Base-by-base conservation (phyloP, 2,888 invertebrate species). In the Leptopilina syphax region DNA sequence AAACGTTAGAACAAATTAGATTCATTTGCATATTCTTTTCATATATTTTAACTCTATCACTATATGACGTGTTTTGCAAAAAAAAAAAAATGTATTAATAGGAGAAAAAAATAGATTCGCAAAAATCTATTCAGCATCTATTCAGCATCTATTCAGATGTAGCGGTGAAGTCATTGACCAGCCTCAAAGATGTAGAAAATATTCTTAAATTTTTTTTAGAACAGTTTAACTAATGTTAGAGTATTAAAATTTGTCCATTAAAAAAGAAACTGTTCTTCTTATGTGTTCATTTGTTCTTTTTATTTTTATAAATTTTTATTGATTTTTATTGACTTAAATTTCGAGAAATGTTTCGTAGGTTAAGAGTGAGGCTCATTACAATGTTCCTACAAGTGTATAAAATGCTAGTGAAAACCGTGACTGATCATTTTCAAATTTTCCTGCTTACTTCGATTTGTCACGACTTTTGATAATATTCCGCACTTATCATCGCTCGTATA, bases 1-100 rank as follows among this genome's bases (percentile, higher is more conserved):
- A 34, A 63, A 24, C 63, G 57, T 57, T 57, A 27, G 9, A 57
- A 68, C 13, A 34, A 57, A 57, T 41, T 73, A 63, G 24, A 24
- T 50, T 63, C 4, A 34, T 73, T 57, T 57, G n/a, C 57, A 57
- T 73, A 41, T 73, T 7, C 27, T 57, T 57, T 70, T 54, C 8
- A 50, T 44, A 50, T 44, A 44, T 67, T 18, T 67, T 12, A 13
- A 60, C 60, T 9, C 24, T 63, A 63, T 63, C 24, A 63, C 63
- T 34, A 34, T 34, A 34, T 63, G 24, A 63, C 7, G 24, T 24
- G 9, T 63, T 63, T 63, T 63, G 63, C 63, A 63, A 63, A 63
- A 60, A 60, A 60, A 18, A 60, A 18, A 60, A 18, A 18, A 24
- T n/a, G 8, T n/a, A 60, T 60, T 18, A 60, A 60, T 60, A 13